phyloP scores from a whole-genome alignment of 2,797 vertebrate species.

The Gambelia wislizenii region DNA sequence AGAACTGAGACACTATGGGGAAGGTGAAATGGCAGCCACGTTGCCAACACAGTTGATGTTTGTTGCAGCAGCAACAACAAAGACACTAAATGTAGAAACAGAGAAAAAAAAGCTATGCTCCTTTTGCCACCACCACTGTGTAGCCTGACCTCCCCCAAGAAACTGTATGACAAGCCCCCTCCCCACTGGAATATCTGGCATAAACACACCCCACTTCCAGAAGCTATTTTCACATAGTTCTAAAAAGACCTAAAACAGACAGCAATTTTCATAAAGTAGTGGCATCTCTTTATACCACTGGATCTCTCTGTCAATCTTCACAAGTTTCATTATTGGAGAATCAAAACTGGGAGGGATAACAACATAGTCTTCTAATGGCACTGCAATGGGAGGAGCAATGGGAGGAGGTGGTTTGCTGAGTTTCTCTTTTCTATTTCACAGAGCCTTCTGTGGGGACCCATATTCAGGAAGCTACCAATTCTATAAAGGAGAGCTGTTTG shows the following conservation, averaged over 20 bases:
- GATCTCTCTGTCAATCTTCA: not conserved
- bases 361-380: no score
- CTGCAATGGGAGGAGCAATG: not conserved
- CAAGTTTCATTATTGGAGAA: no score
- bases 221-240: not conserved
- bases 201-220: not conserved
- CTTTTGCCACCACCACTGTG: not conserved
- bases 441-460: no score
- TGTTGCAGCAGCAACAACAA: not conserved
- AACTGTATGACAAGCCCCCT: not conserved
- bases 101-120: no score
- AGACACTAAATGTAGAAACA: no score
- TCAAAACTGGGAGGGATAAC: no score
- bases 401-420: no score
- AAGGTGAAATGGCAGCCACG: not conserved
- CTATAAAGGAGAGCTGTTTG: no score
- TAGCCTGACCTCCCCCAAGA: not conserved
- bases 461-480: no score
- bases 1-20: not conserved
- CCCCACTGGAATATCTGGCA: not conserved
- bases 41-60: not conserved
- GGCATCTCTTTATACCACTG: not conserved
- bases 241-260: not conserved
- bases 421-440: no score
- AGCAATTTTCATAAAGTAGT: not conserved